These are phyloP conservation scores for Rhynchonema sp. DNA, from an alignment of 2,888 invertebrate species.

Conservation along the genomic window DNA sequence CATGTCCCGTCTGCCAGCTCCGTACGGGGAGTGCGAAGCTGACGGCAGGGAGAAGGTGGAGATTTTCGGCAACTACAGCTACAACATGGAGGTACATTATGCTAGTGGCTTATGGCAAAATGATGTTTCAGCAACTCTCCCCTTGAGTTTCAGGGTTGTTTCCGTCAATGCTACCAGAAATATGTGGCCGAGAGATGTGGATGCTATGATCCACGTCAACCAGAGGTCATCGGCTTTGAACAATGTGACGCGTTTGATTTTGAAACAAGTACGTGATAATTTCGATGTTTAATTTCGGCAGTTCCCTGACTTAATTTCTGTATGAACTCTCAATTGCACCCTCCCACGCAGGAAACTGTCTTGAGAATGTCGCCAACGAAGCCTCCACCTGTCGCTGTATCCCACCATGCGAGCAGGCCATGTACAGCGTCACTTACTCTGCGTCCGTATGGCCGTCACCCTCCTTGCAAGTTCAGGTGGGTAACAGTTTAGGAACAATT, in stretches of 20 bases:
- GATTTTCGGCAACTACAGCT: conserved; percentile 18
- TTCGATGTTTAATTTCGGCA: too few relatives aligned
- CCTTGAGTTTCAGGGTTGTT: conserved; percentile 22
- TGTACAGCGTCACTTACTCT: conserved; percentile 21
- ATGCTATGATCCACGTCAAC: conserved; percentile 25
- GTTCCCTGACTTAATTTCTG: too few relatives aligned
- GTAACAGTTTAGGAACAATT: too few relatives aligned
- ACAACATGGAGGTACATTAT: conserved; percentile 16
- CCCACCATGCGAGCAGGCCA: too few relatives aligned
- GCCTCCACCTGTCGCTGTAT: too few relatives aligned
- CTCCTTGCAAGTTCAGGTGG: conserved; percentile 10
- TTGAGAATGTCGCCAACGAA: too few relatives aligned
- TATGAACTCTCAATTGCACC: too few relatives aligned
- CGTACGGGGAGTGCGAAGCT: conserved; percentile 21
- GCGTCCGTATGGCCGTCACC: conserved; percentile 23
- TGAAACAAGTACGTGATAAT: conserved; percentile 13
- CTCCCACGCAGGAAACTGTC: too few relatives aligned
- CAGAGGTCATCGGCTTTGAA: conserved; percentile 13
- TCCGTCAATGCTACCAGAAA: conserved; percentile 23
- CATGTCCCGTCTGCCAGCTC: conserved; percentile 20
- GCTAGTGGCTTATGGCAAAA: too few relatives aligned
- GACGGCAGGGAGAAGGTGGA: conserved; percentile 14
- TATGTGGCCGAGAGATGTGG: conserved; percentile 18
- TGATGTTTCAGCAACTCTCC: too few relatives aligned
- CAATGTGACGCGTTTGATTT: conserved; percentile 20